Evolutionary conservation across 2,888 invertebrate species (phyloP).

Genomic region (Pseudoips prasinana): DNA sequence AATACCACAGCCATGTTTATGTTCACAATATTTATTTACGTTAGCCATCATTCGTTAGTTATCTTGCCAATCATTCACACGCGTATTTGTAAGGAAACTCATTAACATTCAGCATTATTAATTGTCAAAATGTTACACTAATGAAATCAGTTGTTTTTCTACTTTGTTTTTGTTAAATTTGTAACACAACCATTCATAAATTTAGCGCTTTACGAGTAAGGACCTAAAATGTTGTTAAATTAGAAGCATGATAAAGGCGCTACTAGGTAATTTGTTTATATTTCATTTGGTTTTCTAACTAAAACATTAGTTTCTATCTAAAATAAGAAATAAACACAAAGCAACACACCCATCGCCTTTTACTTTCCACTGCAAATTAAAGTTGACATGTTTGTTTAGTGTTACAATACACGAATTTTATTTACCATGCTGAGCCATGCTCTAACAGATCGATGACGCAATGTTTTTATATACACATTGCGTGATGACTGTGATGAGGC

Average conservation of each 20-base stretch:
- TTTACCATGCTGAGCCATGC: too few species aligned
- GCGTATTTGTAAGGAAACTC: constrained; percentile 14
- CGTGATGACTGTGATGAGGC: too few species aligned
- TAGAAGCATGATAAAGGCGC: too few species aligned
- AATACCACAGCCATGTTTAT: constrained; percentile 52
- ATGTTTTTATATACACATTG: too few species aligned
- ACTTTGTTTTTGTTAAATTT: constrained; percentile 35
- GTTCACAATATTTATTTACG: constrained; percentile 30
- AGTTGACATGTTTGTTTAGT: constrained; percentile 37
- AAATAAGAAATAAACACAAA: constrained; percentile 55
- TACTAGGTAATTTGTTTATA: too few species aligned
- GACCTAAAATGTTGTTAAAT: background rate
- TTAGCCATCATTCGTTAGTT: constrained; percentile 35
- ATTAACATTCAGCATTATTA: constrained; percentile 19
- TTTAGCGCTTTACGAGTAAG: background rate
- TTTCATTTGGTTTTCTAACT: constrained; percentile 17
- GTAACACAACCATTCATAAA: constrained; percentile 22
- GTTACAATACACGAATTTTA: constrained; percentile 21
- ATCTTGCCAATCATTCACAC: constrained; percentile 14
- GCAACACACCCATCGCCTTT: constrained; percentile 72
- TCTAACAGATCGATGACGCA: too few species aligned
- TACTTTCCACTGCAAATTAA: constrained; percentile 68
- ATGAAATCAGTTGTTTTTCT: constrained; percentile 22
- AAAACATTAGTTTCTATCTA: constrained; percentile 39
- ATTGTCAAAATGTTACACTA: constrained; percentile 19